A percentile compares a stretch with the other conserved stretches of the same genome.
phyloP scores from a whole-genome alignment of 2,113 vertebrate genomes.

The Athene cunicularia region DNA sequence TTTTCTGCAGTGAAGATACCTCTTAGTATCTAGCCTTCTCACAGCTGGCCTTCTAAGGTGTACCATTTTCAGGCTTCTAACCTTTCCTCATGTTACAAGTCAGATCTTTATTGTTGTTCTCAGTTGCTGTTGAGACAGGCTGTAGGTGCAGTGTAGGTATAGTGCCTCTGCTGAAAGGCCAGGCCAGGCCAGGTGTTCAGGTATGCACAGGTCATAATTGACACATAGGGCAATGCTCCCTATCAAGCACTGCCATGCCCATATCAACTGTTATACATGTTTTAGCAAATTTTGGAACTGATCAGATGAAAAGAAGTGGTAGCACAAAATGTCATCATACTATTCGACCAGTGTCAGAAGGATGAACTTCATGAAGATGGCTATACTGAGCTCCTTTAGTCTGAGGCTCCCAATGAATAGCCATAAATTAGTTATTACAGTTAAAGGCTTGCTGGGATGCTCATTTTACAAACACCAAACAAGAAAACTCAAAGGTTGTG shows the following conservation, averaged over 20 bases:
- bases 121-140: neutral
- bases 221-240: neutral
- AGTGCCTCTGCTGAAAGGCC: neutral
- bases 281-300: neutral
- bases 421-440: neutral
- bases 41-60: neutral
- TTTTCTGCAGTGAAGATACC: neutral
- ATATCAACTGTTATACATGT: neutral
- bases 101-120: neutral
- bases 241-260: neutral
- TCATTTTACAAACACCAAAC: neutral
- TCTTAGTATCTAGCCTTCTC: neutral
- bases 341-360: neutral
- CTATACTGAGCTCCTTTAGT: neutral
- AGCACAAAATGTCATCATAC: neutral
- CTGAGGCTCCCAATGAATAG: neutral
- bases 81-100: neutral
- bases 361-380: neutral
- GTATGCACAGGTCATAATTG: neutral
- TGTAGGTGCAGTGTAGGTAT: neutral
- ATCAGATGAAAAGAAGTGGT: neutral
- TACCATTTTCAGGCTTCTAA: neutral
- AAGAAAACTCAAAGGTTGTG: neutral
- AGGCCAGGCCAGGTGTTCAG: neutral
- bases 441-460: neutral